Conservation (phyloP, 1,140 invertebrate species). For the Propsilocerus akamusi region DNA sequence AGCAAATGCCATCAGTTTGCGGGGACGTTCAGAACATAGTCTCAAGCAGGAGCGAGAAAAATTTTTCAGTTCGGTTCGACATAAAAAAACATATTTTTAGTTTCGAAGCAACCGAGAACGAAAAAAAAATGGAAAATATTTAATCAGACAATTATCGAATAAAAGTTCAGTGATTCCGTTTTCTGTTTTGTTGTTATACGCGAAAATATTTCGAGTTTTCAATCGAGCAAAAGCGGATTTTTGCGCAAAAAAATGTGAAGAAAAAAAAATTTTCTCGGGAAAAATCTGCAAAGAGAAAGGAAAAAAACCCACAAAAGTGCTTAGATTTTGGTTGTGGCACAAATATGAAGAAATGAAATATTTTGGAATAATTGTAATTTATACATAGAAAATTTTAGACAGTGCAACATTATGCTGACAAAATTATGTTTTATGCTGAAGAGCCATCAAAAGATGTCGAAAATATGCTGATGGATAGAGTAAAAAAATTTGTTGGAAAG, state of each 20-base stretch:
- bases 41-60: neutral
- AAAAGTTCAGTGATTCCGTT: neutral
- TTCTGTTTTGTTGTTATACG: neutral
- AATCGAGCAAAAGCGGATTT: neutral
- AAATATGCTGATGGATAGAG: constrained; percentile 1
- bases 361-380: constrained; percentile 1
- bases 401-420: neutral
- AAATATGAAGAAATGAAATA: neutral
- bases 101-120: neutral
- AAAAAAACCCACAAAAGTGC: neutral
- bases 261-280: neutral
- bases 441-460: neutral
- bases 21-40: neutral
- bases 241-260: neutral
- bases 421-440: neutral
- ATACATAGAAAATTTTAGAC: neutral
- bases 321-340: neutral
- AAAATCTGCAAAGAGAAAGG: neutral
- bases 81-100: constrained; percentile 3
- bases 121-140: too few species aligned
- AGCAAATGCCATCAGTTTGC: constrained; percentile 1
- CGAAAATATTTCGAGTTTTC: neutral
- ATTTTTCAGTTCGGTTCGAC: constrained; percentile 3
- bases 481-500: neutral
- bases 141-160: neutral